These are phyloP conservation scores for Phenganax stokvisi DNA, from an alignment of 92 coral and sea anemone genomes.

Conservation along the genomic window DNA sequence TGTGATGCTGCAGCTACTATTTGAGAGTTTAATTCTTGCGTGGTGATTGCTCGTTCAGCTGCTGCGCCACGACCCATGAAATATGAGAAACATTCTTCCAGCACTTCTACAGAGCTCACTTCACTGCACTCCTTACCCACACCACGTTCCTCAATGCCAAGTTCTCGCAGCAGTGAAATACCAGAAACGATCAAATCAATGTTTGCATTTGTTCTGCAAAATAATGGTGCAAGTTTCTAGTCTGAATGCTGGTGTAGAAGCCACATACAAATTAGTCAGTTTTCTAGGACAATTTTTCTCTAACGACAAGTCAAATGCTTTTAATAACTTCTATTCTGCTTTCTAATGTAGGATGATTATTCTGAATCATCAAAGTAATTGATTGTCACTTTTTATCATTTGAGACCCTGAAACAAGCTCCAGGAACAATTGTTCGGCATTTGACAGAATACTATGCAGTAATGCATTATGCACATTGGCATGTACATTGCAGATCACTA, in stretches of 20 bases:
- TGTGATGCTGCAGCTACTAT: conserved; percentile 10
- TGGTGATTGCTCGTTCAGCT: conserved; percentile 34
- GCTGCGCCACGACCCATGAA: conserved; percentile 39
- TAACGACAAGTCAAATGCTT: too few relatives aligned
- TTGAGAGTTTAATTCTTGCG: conserved; percentile 8
- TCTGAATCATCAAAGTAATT: neutral
- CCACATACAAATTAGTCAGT: neutral
- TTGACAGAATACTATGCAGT: too few relatives aligned
- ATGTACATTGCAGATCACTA: too few relatives aligned
- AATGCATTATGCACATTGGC: too few relatives aligned
- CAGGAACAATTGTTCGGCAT: too few relatives aligned
- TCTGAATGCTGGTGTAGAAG: neutral
- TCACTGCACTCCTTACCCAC: conserved; percentile 19
- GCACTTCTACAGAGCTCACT: conserved; percentile 11
- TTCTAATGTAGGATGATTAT: neutral
- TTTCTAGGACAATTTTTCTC: too few relatives aligned
- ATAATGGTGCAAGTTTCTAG: neutral
- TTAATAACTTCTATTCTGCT: neutral
- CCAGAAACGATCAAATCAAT: conserved; percentile 34
- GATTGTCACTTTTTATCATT: too few relatives aligned
- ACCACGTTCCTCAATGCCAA: conserved; percentile 4
- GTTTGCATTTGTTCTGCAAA: conserved; percentile 36
- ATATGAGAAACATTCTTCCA: conserved; percentile 33
- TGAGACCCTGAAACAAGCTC: too few relatives aligned
- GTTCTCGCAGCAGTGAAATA: conserved; percentile 31